Evolutionary conservation across 2,888 invertebrate species (phyloP).

Genomic region (Leptothorax acervorum): DNA sequence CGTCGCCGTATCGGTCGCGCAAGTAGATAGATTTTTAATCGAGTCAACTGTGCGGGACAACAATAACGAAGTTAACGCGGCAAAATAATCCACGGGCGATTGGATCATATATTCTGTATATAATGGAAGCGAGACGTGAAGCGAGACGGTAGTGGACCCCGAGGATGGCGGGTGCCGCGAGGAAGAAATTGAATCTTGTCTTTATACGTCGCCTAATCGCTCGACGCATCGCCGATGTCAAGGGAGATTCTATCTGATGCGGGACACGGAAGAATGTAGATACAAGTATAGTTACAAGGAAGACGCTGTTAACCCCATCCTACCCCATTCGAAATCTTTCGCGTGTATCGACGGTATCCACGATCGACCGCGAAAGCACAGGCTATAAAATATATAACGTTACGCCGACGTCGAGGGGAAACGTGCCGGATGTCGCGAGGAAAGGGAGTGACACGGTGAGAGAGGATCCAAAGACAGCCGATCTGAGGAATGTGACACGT

Average conservation of each 20-base stretch:
- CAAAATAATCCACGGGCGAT: slow-evolving; percentile 69
- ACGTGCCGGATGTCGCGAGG: slow-evolving; percentile 45
- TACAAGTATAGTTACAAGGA: slow-evolving; percentile 9
- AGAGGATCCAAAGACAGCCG: slow-evolving; percentile 18
- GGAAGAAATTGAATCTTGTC: slow-evolving; percentile 41
- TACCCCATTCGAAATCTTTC: neutral
- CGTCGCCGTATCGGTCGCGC: slow-evolving; percentile 61
- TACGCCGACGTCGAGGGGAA: slow-evolving; percentile 1
- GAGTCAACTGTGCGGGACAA: slow-evolving; percentile 59
- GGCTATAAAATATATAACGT: slow-evolving; percentile 30
- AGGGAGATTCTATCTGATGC: slow-evolving; percentile 6
- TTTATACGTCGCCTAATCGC: slow-evolving; percentile 32
- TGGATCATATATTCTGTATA: slow-evolving; percentile 55
- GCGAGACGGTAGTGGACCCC: slow-evolving; percentile 58
- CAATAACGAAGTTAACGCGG: slow-evolving; percentile 65
- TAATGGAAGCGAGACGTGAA: slow-evolving; percentile 63
- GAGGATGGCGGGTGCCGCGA: neutral
- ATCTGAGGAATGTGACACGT: slow-evolving; percentile 63
- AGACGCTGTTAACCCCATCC: slow-evolving; percentile 28
- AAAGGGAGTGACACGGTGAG: slow-evolving; percentile 39
- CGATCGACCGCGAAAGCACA: slow-evolving; percentile 20
- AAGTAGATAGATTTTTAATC: slow-evolving; percentile 75
- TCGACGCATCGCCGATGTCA: slow-evolving; percentile 9
- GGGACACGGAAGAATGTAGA: slow-evolving; percentile 59
- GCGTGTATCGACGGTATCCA: slow-evolving; percentile 3